Base-by-base conservation (phyloP, 2,888 invertebrate genomes). In the Argyresthia albistria region DNA sequence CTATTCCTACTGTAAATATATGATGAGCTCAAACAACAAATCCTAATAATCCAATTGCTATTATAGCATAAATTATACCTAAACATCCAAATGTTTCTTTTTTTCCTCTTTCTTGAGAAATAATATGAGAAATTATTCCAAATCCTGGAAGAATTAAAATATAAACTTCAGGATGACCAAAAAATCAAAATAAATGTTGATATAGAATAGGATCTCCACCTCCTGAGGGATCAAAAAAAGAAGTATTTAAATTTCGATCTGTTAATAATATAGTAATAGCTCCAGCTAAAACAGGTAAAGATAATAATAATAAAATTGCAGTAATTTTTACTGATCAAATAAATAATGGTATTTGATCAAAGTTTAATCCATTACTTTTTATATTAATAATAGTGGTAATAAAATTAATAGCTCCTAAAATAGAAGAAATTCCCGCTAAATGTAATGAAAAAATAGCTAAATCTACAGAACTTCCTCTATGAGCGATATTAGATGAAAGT, bases 101-200 rank as follows among this genome's bases (percentile, higher is more conserved):
- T 90, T 93, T 93, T 8, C 91, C 91, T 70, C 91, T 91, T 90
- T 93, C 91, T 89, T 91, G 91, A 0, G 89, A 89, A 77, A 94
- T 91, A 86, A 93, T 92, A 71, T 94, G 93, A 0, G 93, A 94
- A 74, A 95, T 91, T 88, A 95, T 90, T 0, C 94, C 94, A 89
- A 95, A 95, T 76, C 92, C 94, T 0, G 94, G 94, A 64, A 95
- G 69, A 91, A 95, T 94, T 88, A 95, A 80, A 93, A 95, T 94
- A 81, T 95, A 95, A 57, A 95, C 94, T 91, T 95, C 94, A 9
- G 94, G 95, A 53, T 95, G 95, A 0, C 94, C 95, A 90, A 95
- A 95, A 86, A 95, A 95, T 91, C 94, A 95, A 84, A 95, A 94
- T 89, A 95, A 81, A 75, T 95, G 94, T 90, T 95, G 93, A 53